Evolutionary conservation across 2,113 vertebrate genomes (phyloP), one percentile per base, ranked within the genome.

Genomic region (Astatoreochromis straeleni): DNA sequence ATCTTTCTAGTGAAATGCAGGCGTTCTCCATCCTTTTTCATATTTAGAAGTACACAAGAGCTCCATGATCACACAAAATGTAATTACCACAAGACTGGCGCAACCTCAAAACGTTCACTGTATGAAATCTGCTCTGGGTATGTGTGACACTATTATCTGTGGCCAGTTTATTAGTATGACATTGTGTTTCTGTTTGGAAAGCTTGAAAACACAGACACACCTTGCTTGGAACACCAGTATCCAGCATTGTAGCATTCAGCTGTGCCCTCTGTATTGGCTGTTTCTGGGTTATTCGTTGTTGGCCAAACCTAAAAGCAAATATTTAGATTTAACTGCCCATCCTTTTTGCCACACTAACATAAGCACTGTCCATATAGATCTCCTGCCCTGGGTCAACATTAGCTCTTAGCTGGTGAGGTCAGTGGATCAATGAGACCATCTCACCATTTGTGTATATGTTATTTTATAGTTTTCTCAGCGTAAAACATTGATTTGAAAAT

Each of bases 281-380:
- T 85, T 87, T 85, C 29, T 65, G 17, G 87, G 80, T 87, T 89
- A 35, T 90, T 91, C 90, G 88, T 88, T 80, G 54, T 82, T 85
- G 82, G 84, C 90, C 87, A 85, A 93, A 92, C 90, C 90, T 85
- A 80, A 94, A 92, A 89, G 94, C 90, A 95, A 96, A 96, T 96
- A 95, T 96, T 96, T 96, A 92, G 90, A 85, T 91, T 92, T 81
- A 85, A 38, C 90, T 16, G 83, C 85, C 91, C 88, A 85, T 92
- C 92, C 94, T 89, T 93, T 80, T 86, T 91, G 89, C 83, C 88
- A 91, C 88, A 93, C 91, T 91, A 84, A 93, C 92, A 91, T 49
- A 91, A 88, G 87, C 88, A 86, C 81, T 88, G 85, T 93, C 89
- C 85, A 89, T 87, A 94, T 89, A 91, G 93, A 95, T 79, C 91